Evolutionary conservation across 2,113 vertebrate genomes (phyloP).

Genomic region (Lanius ludovicianus): DNA sequence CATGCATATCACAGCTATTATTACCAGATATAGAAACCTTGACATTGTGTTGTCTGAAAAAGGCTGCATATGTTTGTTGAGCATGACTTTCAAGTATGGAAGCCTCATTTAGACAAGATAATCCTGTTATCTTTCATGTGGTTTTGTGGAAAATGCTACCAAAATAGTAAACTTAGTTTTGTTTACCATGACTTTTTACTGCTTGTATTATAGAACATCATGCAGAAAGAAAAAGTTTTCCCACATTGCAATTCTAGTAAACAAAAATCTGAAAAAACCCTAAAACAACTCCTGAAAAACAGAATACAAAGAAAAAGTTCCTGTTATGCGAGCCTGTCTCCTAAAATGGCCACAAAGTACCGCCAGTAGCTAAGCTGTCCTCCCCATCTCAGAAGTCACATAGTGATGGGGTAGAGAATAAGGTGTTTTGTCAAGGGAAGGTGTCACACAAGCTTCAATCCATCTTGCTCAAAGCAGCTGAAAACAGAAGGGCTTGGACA

Average conservation of each 20-base stretch:
- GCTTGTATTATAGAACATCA: neutral
- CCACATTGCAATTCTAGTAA: neutral
- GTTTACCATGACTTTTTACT: neutral
- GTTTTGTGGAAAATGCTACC: neutral
- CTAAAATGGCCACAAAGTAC: neutral
- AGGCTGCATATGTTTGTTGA: neutral
- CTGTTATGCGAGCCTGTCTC: neutral
- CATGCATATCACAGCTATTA: neutral
- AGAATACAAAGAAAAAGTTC: neutral
- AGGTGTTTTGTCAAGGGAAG: neutral
- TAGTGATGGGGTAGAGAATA: neutral
- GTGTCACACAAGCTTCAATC: neutral
- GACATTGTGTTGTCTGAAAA: neutral
- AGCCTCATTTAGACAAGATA: neutral
- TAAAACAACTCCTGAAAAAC: neutral
- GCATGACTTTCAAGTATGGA: neutral
- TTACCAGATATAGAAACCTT: neutral
- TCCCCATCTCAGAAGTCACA: neutral
- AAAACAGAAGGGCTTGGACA: neutral
- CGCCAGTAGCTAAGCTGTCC: neutral
- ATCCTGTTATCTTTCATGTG: neutral
- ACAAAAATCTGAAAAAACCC: neutral
- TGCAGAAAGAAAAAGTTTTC: neutral
- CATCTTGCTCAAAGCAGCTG: neutral
- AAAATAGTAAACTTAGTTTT: neutral